phyloP scores from a whole-genome alignment of 2,113 vertebrate genomes.

The Antechinus flavipes region DNA sequence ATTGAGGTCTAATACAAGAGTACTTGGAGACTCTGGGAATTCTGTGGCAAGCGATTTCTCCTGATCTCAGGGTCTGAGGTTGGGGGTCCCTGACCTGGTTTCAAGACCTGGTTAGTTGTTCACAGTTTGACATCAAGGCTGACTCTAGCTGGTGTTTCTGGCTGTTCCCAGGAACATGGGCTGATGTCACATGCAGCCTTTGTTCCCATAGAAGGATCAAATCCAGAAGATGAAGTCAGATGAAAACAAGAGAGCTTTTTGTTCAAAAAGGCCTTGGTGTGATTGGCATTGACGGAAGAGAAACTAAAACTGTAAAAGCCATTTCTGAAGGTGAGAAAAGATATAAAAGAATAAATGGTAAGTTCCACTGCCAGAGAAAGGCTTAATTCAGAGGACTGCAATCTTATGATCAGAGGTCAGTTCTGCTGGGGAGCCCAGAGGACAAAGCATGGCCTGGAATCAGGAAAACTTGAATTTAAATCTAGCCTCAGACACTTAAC shows the following conservation, averaged over 20 bases:
- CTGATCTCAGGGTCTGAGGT: neutral
- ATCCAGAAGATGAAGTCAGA: neutral
- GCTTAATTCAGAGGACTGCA: constrained; percentile 3
- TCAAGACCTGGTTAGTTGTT: neutral
- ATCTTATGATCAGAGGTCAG: constrained; percentile 17
- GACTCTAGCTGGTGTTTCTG: neutral
- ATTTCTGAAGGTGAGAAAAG: constrained; percentile 34
- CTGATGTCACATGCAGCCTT: neutral
- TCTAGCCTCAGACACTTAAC: neutral
- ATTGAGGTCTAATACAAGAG: neutral
- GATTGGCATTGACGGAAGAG: constrained; percentile 32
- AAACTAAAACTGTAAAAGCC: neutral
- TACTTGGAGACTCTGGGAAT: neutral
- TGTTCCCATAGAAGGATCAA: constrained; percentile 39
- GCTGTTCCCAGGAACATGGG: neutral
- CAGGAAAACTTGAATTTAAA: neutral
- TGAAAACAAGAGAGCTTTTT: constrained; percentile 42
- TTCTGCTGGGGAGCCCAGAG: neutral
- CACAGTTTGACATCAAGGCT: neutral
- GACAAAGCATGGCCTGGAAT: neutral
- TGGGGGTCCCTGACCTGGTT: neutral
- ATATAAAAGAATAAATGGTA: constrained; percentile 26
- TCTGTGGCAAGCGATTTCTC: neutral
- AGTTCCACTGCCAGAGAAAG: neutral
- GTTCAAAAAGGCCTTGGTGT: constrained; percentile 36